Base-by-base conservation (phyloP, 2,888 invertebrate species). In the Parthenolecanium corni region DNA sequence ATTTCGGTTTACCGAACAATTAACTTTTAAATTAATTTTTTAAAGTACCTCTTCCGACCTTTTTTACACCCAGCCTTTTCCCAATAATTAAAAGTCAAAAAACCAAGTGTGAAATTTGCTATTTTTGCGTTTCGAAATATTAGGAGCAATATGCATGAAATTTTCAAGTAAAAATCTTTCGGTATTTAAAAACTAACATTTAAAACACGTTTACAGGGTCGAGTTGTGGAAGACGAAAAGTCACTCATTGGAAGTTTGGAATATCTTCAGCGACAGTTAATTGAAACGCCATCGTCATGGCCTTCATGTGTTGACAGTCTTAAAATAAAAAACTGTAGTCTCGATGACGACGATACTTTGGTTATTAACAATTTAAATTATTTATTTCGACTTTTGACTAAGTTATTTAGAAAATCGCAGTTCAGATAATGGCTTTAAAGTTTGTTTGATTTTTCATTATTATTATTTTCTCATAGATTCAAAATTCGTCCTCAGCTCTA, bases 261-360 rank as follows among this genome's bases (percentile, higher is more conserved):
- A 14, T 53, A 54, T 46, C 12, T 63, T 11, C 47, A 53, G 44
- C 52, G 47, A 18, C 52, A 63, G 9, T n/a, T 46, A 6, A 62
- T 62, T 31, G 62, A 62, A 24, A 24, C 53, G 16, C 63, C 63
- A 31, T 42, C 63, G 16, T 63, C 63, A 18, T 53, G 52, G 47
- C 63, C 63, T 18, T 46, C 44, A 16, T 42, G 53, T 18, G 25
- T 24, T 24, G 44, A 46, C 12, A 63, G 63, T 20, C 53, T 54
- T 3, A 53, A 47, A 11, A 21, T 47, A 16, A 63, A 63, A 36
- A 63, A 54, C 40, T 25, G 40, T 25, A 63, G 53, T 53, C 23
- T 53, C 23, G 63, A 63, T 21, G 63, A 63, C 16, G 63, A 63
- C 54, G 63, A 63, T 36, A 63, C 63, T 3, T 14, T 63, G 52